Evolutionary conservation across 37 sponge, comb jelly and placozoan species (phyloP).

Genomic region (Chondrosia reniformis): DNA sequence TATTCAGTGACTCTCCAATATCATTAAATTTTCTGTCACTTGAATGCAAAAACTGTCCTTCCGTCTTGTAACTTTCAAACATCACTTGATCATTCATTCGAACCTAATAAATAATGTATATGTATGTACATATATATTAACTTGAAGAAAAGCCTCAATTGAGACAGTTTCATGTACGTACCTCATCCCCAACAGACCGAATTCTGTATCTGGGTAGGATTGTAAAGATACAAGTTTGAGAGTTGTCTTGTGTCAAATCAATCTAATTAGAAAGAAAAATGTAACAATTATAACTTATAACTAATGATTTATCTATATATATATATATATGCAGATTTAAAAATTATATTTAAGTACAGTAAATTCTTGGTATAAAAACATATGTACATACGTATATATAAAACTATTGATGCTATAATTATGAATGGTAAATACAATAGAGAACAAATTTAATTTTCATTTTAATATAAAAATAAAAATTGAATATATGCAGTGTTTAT

Average conservation of each 20-base stretch:
- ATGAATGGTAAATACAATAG: no score
- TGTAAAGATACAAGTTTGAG: slow-evolving; percentile 36
- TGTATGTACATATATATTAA: neutral
- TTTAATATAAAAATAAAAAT: no score
- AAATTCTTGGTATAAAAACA: neutral
- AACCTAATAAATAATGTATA: slow-evolving; percentile 19
- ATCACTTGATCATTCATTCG: slow-evolving; percentile 48
- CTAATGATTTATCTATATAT: no score
- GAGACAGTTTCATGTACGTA: slow-evolving; percentile 1
- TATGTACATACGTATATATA: no score
- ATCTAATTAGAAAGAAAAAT: neutral
- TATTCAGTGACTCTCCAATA: neutral
- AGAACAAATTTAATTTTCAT: no score
- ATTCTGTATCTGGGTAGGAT: slow-evolving; percentile 67
- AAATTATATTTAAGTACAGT: no score
- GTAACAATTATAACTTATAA: neutral
- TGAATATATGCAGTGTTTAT: no score
- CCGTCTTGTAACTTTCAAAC: slow-evolving; percentile 56
- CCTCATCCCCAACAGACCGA: slow-evolving; percentile 57
- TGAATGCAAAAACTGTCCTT: slow-evolving; percentile 65
- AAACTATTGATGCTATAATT: no score
- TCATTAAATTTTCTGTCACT: slow-evolving; percentile 24
- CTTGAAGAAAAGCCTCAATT: neutral
- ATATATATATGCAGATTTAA: no score
- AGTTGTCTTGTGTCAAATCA: slow-evolving; percentile 15